A percentile compares a stretch with the other conserved stretches of the same genome.
Conservation (phyloP, 2,888 invertebrate species). For the Hemaris fuciformis region DNA sequence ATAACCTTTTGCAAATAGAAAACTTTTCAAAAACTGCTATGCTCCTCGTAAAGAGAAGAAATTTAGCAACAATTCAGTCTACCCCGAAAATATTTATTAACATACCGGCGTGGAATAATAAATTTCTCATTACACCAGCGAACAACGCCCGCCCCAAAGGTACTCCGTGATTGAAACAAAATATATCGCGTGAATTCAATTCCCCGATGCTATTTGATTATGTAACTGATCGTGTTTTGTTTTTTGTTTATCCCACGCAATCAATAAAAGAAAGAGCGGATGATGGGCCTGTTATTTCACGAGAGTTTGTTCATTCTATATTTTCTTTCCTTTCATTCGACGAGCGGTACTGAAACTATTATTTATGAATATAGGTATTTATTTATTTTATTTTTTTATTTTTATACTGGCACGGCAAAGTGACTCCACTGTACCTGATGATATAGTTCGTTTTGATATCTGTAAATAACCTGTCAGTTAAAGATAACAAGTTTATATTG, state of each 20-base stretch:
- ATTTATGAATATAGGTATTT: too few relatives aligned
- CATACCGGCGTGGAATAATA: background rate
- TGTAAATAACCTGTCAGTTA: background rate
- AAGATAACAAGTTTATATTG: background rate
- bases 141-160: background rate
- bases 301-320: background rate
- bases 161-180: slow-evolving; percentile 1
- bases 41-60: too few relatives aligned
- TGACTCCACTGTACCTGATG: too few relatives aligned
- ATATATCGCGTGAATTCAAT: background rate
- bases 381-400: too few relatives aligned
- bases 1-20: too few relatives aligned
- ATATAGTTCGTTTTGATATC: background rate
- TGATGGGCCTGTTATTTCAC: background rate
- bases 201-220: slow-evolving; percentile 21
- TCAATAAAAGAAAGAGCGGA: background rate
- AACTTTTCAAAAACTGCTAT: too few relatives aligned
- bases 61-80: too few relatives aligned
- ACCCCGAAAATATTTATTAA: background rate
- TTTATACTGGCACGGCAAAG: too few relatives aligned
- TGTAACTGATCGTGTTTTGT: slow-evolving; percentile 12
- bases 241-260: background rate
- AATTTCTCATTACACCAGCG: background rate
- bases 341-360: background rate
- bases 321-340: background rate